Conservation (phyloP, 2,797 vertebrate species). For the Octomys mimax region DNA sequence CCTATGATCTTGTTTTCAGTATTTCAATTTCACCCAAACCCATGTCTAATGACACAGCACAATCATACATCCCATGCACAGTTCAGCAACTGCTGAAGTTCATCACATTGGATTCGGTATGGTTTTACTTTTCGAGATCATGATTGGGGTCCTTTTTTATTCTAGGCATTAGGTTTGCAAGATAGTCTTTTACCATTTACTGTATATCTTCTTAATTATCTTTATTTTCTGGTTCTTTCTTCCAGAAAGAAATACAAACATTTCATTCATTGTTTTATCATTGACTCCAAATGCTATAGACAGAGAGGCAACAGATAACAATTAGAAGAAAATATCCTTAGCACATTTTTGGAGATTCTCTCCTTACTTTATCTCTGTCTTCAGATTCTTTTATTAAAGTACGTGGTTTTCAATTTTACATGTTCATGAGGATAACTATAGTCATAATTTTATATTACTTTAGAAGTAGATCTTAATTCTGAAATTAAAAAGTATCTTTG, state of each 20-base stretch:
- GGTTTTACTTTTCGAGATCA: background rate
- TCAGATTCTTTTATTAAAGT: background rate
- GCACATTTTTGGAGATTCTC: fast-evolving
- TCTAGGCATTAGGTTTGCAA: background rate
- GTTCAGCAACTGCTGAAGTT: background rate
- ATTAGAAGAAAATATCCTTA: background rate
- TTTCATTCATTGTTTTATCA: background rate
- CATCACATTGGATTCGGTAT: background rate
- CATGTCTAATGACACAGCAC: background rate
- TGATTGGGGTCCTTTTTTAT: background rate
- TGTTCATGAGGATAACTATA: background rate
- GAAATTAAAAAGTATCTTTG: conserved; percentile 4
- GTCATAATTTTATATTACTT: background rate
- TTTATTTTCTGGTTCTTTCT: background rate
- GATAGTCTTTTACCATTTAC: background rate
- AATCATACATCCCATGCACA: background rate
- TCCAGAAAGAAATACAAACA: background rate
- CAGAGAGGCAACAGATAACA: background rate
- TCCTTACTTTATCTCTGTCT: background rate
- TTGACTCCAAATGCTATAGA: background rate
- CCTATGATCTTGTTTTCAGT: background rate
- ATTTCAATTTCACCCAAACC: background rate
- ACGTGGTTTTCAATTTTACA: background rate
- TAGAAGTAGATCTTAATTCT: background rate
- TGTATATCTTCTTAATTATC: background rate